These are phyloP conservation scores for Drosophila atripex DNA, from an alignment of 2,888 invertebrate species.

Conservation along the genomic window DNA sequence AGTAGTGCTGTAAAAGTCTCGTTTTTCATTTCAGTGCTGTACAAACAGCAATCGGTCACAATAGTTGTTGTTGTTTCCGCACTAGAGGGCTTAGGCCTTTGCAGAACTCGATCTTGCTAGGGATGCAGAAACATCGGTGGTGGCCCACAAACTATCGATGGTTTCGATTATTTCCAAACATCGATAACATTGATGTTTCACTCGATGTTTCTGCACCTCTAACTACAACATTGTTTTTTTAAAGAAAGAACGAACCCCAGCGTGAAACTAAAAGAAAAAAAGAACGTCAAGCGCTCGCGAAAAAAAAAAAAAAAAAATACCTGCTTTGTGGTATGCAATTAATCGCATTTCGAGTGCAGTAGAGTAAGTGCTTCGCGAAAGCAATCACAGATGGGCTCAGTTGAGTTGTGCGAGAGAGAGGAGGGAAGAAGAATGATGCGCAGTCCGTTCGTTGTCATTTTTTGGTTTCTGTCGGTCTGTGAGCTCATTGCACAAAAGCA, in stretches of 20 bases:
- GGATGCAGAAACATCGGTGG: too few species aligned
- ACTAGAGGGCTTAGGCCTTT: too few species aligned
- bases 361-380: constrained; percentile 35
- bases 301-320: constrained; percentile 23
- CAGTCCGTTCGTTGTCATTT: constrained; percentile 25
- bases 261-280: constrained; percentile 3
- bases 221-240: neutral
- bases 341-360: constrained; percentile 14
- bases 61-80: too few species aligned
- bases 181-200: too few species aligned
- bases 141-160: too few species aligned
- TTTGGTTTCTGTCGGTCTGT: constrained; percentile 8
- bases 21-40: too few species aligned
- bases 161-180: too few species aligned
- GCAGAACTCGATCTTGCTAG: too few species aligned
- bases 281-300: constrained; percentile 34
- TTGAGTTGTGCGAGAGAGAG: neutral
- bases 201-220: too few species aligned
- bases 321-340: constrained; percentile 15
- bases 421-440: constrained; percentile 35
- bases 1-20: too few species aligned
- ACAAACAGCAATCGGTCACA: too few species aligned
- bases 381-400: constrained; percentile 6
- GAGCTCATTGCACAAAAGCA: constrained; percentile 46
- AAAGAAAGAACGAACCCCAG: constrained; percentile 4